phyloP scores from a whole-genome alignment of 2,113 vertebrate genomes.

The Poeciliopsis retropinna region DNA sequence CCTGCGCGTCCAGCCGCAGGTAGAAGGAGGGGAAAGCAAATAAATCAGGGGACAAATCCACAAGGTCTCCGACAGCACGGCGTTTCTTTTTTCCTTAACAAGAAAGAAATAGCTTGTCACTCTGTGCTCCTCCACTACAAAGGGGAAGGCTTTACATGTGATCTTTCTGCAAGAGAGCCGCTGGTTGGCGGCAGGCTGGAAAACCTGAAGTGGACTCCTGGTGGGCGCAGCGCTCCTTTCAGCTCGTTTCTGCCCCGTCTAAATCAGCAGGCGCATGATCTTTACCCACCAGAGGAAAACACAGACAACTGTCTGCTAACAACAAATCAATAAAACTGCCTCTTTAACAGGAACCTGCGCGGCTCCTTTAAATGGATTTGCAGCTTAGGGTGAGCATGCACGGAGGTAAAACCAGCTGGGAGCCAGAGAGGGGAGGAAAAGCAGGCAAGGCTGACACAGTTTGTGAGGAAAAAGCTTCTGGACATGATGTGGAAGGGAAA shows the following conservation, averaged over 20 bases:
- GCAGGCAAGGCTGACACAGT: conserved; percentile 53
- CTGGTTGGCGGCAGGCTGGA: conserved; percentile 78
- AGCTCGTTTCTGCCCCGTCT: conserved; percentile 21
- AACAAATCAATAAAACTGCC: conserved; percentile 16
- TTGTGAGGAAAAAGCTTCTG: conserved; percentile 62
- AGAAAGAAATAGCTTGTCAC: conserved; percentile 87
- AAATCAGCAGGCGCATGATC: conserved; percentile 24
- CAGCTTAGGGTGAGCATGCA: conserved; percentile 31
- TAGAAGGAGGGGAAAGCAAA: conserved; percentile 32
- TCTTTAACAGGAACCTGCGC: conserved; percentile 26
- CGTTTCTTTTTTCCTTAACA: conserved; percentile 72
- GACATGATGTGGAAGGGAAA: conserved; percentile 60
- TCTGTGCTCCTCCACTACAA: conserved; percentile 88
- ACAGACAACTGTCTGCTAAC: conserved; percentile 20
- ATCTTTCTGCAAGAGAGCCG: conserved; percentile 88
- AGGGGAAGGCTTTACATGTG: conserved; percentile 91
- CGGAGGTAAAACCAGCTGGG: conserved; percentile 35
- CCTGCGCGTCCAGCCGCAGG: conserved; percentile 71
- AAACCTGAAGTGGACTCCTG: conserved; percentile 86
- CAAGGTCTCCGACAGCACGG: conserved; percentile 65
- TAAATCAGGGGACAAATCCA: conserved; percentile 66
- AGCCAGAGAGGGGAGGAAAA: conserved; percentile 27
- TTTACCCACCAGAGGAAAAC: conserved; percentile 14
- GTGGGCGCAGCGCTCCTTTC: conserved; percentile 25
- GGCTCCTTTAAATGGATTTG: conserved; percentile 45